Conservation (phyloP, 1,140 invertebrate species). For the Drosophila quadrilineata region DNA sequence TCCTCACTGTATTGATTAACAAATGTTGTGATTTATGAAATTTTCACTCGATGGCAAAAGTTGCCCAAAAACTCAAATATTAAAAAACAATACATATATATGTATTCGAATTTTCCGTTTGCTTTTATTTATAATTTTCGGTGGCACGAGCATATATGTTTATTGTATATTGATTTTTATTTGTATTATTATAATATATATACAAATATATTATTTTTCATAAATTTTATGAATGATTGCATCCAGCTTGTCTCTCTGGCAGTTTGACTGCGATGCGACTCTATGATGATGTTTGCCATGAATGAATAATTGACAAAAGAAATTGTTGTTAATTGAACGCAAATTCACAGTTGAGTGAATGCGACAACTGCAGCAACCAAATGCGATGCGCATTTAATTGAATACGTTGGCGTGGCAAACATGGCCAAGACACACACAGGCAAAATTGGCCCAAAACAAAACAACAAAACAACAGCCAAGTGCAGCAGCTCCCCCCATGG, state of each 20-base stretch:
- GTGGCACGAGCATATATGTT: too few relatives aligned
- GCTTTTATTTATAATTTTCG: too few relatives aligned
- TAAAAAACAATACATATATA: neutral
- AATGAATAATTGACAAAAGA: slow-evolving; percentile 54
- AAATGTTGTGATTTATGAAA: slow-evolving; percentile 45
- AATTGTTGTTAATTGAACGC: slow-evolving; percentile 55
- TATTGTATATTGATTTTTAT: slow-evolving; percentile 18
- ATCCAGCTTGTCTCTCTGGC: slow-evolving; percentile 14
- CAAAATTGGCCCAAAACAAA: slow-evolving; percentile 22
- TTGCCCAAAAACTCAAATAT: neutral
- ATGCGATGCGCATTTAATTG: too few relatives aligned
- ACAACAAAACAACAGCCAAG: slow-evolving; percentile 31
- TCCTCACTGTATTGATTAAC: slow-evolving; percentile 43
- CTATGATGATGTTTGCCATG: slow-evolving; percentile 22
- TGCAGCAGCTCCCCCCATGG: slow-evolving; percentile 42
- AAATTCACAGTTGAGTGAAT: slow-evolving; percentile 45
- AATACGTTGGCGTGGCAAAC: slow-evolving; percentile 5
- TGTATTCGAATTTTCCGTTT: neutral
- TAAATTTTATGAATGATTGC: slow-evolving; percentile 28
- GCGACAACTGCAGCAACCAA: slow-evolving; percentile 9
- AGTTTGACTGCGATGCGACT: slow-evolving; percentile 12
- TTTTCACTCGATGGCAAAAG: slow-evolving; percentile 3
- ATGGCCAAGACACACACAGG: slow-evolving; percentile 9
- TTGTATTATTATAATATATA: too few relatives aligned
- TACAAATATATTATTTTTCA: too few relatives aligned